Percentiles rank a stretch among this genome's conserved stretches.
phyloP scores from a whole-genome alignment of 2,113 vertebrate genomes.

The Tonatia bakeri region DNA sequence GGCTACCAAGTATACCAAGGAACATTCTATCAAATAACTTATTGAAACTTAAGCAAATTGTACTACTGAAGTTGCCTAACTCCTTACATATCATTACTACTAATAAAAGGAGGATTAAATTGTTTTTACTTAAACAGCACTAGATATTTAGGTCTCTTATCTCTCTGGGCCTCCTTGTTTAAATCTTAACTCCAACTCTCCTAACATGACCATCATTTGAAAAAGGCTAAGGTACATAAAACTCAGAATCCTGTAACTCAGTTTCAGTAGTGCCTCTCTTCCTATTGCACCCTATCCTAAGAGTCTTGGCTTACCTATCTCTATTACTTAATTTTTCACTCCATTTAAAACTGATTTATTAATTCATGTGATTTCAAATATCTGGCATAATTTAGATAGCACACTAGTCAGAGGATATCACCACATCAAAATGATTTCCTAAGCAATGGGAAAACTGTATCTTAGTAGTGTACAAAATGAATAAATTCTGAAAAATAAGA shows the following conservation, averaged over 20 bases:
- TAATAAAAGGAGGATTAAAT: background rate
- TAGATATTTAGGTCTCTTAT: background rate
- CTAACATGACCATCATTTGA: background rate
- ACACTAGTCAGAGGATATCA: background rate
- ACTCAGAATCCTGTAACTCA: background rate
- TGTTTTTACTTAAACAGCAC: background rate
- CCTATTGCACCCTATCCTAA: background rate
- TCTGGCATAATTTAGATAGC: background rate
- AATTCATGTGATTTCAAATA: background rate
- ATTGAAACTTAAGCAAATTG: background rate
- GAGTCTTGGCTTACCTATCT: background rate
- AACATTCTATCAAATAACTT: background rate
- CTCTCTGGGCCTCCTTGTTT: background rate
- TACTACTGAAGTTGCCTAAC: background rate
- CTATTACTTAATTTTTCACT: background rate
- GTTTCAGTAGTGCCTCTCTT: background rate
- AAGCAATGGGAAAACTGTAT: background rate
- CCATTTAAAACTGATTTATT: background rate
- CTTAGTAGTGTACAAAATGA: background rate
- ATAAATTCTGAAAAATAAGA: background rate
- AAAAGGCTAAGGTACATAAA: background rate
- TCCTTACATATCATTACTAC: background rate
- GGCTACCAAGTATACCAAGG: background rate
- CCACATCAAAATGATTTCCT: background rate
- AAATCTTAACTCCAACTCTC: background rate